Evolutionary conservation across 2,888 invertebrate species (phyloP).

Genomic region (Cybosia mesomella): DNA sequence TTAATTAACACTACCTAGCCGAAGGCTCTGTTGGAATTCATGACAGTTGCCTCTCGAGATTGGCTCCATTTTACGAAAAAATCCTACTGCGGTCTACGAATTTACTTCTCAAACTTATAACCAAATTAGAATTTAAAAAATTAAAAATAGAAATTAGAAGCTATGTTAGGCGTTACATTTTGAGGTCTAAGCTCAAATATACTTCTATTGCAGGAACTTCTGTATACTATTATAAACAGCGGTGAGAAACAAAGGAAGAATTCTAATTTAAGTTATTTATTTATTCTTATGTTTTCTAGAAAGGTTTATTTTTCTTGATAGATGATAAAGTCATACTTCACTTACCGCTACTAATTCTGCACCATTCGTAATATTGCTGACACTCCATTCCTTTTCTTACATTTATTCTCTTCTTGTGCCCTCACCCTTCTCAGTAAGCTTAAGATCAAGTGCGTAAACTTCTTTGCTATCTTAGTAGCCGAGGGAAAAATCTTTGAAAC

Average conservation of each 20-base stretch:
- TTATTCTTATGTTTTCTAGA: too few species aligned
- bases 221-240: neutral
- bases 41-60: neutral
- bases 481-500: neutral
- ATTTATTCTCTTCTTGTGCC: neutral
- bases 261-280: too few species aligned
- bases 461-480: too few species aligned
- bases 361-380: neutral
- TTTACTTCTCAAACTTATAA: neutral
- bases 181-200: neutral
- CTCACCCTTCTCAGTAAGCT: too few species aligned
- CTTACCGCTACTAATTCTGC: neutral
- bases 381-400: neutral
- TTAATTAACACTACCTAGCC: slow-evolving; percentile 5
- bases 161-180: neutral
- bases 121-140: neutral
- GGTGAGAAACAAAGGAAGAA: neutral
- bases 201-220: neutral
- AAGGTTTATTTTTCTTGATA: too few species aligned
- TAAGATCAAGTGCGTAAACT: too few species aligned
- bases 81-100: neutral
- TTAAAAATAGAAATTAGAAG: neutral
- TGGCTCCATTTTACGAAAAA: neutral
- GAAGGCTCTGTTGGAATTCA: neutral
- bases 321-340: neutral